Evolutionary conservation across 1,140 invertebrate genomes (phyloP).

Genomic region (Mactra quadrangularis): DNA sequence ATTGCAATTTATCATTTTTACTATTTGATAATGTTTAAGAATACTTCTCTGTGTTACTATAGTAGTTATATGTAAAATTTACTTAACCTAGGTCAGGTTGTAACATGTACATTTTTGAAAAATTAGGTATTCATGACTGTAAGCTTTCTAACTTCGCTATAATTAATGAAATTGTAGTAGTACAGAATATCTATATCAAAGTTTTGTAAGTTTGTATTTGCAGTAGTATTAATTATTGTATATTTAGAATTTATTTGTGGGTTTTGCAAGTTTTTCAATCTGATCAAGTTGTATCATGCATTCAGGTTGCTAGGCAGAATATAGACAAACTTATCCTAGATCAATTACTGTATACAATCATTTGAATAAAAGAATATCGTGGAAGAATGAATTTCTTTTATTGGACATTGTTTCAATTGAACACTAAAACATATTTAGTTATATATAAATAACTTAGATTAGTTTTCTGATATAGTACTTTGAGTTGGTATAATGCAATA

Average conservation of each 20-base stretch:
- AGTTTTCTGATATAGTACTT: conserved; percentile 44
- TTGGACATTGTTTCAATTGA: conserved; percentile 32
- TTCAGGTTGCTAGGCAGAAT: conserved; percentile 55
- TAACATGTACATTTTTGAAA: conserved; percentile 19
- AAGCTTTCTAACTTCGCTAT: no score
- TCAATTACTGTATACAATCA: conserved; percentile 27
- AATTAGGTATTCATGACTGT: not conserved
- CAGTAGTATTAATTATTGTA: not conserved
- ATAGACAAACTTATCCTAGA: conserved; percentile 38
- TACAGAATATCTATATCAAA: no score
- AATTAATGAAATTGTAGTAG: no score
- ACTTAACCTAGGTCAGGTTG: conserved; percentile 27
- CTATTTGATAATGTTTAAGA: no score
- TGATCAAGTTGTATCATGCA: conserved; percentile 56
- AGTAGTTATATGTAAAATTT: not conserved
- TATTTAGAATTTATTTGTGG: not conserved
- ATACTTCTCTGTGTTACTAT: no score
- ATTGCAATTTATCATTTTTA: conserved; percentile 4
- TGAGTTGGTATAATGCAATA: conserved; percentile 42
- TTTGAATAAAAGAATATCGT: conserved; percentile 45
- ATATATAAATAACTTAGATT: conserved; percentile 36
- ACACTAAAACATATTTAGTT: conserved; percentile 19
- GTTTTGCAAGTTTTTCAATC: conserved; percentile 6
- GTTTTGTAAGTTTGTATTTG: no score
- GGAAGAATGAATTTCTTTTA: conserved; percentile 32